Base-by-base conservation (phyloP, 2,797 vertebrate genomes). In the Oreochromis mossambicus region DNA sequence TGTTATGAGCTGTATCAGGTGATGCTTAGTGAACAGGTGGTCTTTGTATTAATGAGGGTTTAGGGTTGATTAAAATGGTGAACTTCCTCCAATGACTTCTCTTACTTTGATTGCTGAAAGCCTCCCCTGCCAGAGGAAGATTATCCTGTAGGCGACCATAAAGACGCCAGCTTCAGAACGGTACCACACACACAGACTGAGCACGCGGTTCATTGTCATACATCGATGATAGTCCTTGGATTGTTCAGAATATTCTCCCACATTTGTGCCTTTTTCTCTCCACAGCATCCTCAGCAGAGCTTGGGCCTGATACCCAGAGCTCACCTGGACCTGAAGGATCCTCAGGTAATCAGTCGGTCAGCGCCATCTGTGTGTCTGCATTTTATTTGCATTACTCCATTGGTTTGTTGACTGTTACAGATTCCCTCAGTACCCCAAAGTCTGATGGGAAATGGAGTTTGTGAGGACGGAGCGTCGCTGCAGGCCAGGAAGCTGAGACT, bases 81-180 rank as follows among this genome's bases (percentile, higher is more conserved):
- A 63, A 13, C n/a, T 21, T 34, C 48, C 11, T 43, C 6, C 75
- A 11, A 5, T 70, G 1, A 29, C 2, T 14, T 4, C 24, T 81
- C 19, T 77, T 86, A 52, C 0, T 84, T 4, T 89, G 19, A 14
- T 55, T 11, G 1, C 12, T 61, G 75, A 9, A 91, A 99, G 98
- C 98, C 98, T 0, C 98, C 97, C 0, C 97, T 98, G 66, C 98
- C 98, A 0, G 95, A 96, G 41, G 97, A 98, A 15, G 98, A 98
- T 86, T 98, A 97, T 83, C 96, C 96, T 0, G 87, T 95, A 0
- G 84, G 90, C 1, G 17, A 21, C 1, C 21, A 13, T 1, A 24
- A 13, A 0, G 78, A n/a, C 7, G 2, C 73, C 3, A 83, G 84
- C 50, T 94, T 93, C 24, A 82, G 86, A 3, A 6, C 5, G 89